Evolutionary conservation across 2,113 vertebrate species (phyloP).

Genomic region (Heptranchias perlo): DNA sequence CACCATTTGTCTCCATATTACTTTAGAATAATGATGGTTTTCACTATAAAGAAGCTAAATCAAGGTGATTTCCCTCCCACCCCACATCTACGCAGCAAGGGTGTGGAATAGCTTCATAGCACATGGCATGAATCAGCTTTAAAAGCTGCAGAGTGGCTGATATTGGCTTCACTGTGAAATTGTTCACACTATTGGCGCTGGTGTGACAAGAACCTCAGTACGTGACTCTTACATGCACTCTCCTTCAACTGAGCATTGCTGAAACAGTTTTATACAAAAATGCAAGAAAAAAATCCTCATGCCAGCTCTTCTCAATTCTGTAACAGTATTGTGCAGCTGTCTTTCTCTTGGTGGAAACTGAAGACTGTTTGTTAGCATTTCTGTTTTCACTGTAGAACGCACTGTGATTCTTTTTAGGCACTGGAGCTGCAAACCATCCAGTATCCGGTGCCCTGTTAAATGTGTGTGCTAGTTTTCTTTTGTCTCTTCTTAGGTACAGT

Average conservation of each 20-base stretch:
- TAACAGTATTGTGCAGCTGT: not conserved
- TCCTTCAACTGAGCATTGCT: not conserved
- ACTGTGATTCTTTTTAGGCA: not conserved
- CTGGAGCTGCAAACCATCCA: constrained; percentile 64
- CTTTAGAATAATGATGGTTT: constrained; percentile 9
- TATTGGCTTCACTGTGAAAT: not conserved
- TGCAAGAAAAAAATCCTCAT: not conserved
- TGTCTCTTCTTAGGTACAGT: constrained; percentile 55
- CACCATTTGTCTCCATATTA: constrained; percentile 5
- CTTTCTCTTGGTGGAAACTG: not conserved
- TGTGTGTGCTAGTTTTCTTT: constrained; percentile 44
- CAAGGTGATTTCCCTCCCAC: not conserved
- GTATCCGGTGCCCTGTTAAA: constrained; percentile 49
- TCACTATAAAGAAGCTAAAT: not conserved
- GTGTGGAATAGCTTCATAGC: not conserved
- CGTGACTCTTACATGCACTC: not conserved
- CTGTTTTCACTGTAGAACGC: not conserved
- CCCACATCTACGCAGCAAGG: not conserved
- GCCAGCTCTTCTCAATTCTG: not conserved
- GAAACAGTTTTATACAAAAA: not conserved
- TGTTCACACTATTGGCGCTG: not conserved
- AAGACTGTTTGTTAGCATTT: not conserved
- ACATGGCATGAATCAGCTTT: not conserved
- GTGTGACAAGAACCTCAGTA: constrained; percentile 7
- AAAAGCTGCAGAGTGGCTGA: not conserved